Evolutionary conservation across 2,113 vertebrate genomes (phyloP).

Genomic region (Nanger granti): DNA sequence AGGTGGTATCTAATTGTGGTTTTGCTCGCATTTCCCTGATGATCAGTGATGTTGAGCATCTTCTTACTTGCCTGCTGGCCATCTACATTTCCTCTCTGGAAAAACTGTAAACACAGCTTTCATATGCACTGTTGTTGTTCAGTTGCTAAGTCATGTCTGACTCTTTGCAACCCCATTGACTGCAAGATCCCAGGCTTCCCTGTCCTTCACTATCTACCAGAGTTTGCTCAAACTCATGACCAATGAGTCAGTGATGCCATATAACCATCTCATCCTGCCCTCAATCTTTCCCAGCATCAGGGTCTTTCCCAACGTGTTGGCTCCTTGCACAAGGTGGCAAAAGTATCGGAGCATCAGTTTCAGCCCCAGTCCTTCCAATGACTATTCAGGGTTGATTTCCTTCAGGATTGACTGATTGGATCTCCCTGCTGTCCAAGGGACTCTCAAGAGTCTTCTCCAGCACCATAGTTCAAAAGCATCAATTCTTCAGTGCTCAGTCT

Average conservation of each 20-base stretch:
- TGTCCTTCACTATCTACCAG: neutral
- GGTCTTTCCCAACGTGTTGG: neutral
- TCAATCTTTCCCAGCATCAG: neutral
- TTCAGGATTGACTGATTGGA: too few relatives aligned
- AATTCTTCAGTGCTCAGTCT: neutral
- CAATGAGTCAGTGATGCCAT: neutral
- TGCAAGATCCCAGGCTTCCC: neutral
- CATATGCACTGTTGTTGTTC: neutral
- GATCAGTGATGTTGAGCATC: neutral
- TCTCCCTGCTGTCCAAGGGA: too few relatives aligned
- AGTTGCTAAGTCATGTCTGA: neutral
- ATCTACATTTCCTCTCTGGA: neutral
- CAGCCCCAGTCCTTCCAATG: too few relatives aligned
- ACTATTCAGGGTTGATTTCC: too few relatives aligned
- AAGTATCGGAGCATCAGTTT: too few relatives aligned
- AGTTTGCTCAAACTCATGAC: neutral
- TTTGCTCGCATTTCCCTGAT: neutral
- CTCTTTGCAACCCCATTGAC: neutral
- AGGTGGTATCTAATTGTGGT: neutral
- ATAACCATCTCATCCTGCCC: neutral
- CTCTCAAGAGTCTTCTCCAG: too few relatives aligned
- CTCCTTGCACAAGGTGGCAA: too few relatives aligned
- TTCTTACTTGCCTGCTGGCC: neutral
- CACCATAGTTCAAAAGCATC: too few relatives aligned
- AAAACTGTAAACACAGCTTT: neutral